These are phyloP conservation scores for Diorhabda sublineata DNA, from an alignment of 1,140 invertebrate species.

Conservation along the genomic window DNA sequence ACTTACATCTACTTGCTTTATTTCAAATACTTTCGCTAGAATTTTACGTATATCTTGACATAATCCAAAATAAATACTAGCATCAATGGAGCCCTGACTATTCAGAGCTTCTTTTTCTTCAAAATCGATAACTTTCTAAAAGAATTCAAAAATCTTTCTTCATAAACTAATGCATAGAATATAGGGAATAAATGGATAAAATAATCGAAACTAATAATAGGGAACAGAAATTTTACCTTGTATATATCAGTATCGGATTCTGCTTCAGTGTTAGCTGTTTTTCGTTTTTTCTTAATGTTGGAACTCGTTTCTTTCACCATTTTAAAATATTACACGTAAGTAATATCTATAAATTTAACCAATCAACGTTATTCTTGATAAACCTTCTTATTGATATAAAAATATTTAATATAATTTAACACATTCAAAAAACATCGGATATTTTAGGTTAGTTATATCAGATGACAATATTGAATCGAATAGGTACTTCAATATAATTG, in stretches of 20 bases:
- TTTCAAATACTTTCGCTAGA: constrained; percentile 60
- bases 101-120: constrained; percentile 70
- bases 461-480: too few relatives aligned
- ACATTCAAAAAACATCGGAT: too few relatives aligned
- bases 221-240: constrained; percentile 26
- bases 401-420: too few relatives aligned
- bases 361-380: too few relatives aligned
- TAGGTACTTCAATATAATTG: too few relatives aligned
- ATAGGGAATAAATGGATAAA: too few relatives aligned
- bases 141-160: constrained; percentile 20
- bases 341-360: too few relatives aligned
- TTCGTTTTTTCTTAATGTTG: constrained; percentile 37
- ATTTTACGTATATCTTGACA: constrained; percentile 63
- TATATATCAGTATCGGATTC: constrained; percentile 40
- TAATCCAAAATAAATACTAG: constrained; percentile 61
- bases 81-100: constrained; percentile 63
- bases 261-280: constrained; percentile 29
- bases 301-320: constrained; percentile 40
- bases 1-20: constrained; percentile 56
- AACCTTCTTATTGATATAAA: too few relatives aligned
- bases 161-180: too few relatives aligned
- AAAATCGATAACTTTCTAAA: constrained; percentile 60
- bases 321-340: constrained; percentile 15
- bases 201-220: too few relatives aligned
- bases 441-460: too few relatives aligned